Conservation (phyloP, 2,113 vertebrate species). For the Stomatorhinus ivindoensis region DNA sequence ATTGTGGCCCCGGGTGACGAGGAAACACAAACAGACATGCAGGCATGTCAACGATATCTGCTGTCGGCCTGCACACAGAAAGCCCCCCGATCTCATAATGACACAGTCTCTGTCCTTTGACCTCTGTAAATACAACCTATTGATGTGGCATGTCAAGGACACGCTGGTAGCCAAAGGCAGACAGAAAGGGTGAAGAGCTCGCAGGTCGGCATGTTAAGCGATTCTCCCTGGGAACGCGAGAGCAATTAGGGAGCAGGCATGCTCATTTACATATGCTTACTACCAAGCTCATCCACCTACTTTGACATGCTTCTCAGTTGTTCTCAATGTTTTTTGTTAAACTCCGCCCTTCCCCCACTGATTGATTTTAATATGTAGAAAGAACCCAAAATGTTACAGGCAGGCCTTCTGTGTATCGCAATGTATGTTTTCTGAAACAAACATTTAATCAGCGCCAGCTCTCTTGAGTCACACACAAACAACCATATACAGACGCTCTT, state of each 20-base stretch:
- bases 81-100: neutral
- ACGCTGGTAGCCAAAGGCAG: neutral
- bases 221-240: conserved; percentile 6
- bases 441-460: neutral
- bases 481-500: neutral
- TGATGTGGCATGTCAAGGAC: neutral
- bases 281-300: neutral
- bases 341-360: neutral
- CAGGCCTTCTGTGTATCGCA: neutral
- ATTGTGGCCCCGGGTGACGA: neutral
- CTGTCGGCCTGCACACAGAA: neutral
- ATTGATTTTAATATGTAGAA: neutral
- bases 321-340: neutral
- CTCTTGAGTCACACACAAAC: neutral
- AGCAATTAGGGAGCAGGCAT: neutral
- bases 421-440: neutral
- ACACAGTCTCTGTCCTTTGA: neutral
- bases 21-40: neutral
- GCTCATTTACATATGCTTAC: conserved; percentile 10
- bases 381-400: neutral
- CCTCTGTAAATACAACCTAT: neutral
- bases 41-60: neutral
- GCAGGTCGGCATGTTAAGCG: neutral
- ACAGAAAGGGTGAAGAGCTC: neutral
- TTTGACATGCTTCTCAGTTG: neutral